Base-by-base conservation (phyloP, 1,140 invertebrate species). In the Drosophila auraria region DNA sequence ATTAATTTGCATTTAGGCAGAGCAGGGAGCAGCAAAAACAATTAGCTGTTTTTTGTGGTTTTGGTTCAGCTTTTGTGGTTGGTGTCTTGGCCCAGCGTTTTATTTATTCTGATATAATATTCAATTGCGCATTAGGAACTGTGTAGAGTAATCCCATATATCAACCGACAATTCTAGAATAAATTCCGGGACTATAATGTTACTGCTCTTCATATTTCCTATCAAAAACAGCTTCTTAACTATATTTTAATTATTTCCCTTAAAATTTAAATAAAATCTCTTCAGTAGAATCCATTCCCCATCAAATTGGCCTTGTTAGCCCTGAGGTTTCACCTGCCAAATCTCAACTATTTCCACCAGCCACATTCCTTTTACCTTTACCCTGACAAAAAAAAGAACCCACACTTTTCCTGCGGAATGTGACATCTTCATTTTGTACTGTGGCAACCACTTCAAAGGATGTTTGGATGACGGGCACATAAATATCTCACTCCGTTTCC, bases 1-100 rank as follows among this genome's bases (percentile, higher is more conserved):
- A 75, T 65, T 57, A 59, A 83, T 83, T 83, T 69, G 74, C 80
- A 82, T 82, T 69, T 51, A 9, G 12, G 42, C 11, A 62, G 47
- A 45, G 44, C 40, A 20, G 58, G 27, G 45, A 54, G 23, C 27
- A 49, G 25, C 23, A 15, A 47, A 11, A 73, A 50, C 49, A 50
- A 73, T 68, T 59, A 60, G 70, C 45, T 72, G 27, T n/a, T 70
- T 42, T 66, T 47, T 69, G 69, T 57, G 68, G 68, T 68, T 47
- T 57, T 15, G 20, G 47, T 23, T 40, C 23, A 27, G 33, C 20
- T 36, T 68, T 36, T 40, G 68, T 56, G 64, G 69, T 72, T 50
- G 11, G 17, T 25, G 50, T 25, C 44, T 58, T 50, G 27, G 5
- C 14, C n/a, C 12, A 14, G 8, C n/a, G 38, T 9, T 38, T 47